phyloP scores from a whole-genome alignment of 2,888 invertebrate genomes.

The Drosophila austrosaltans region DNA sequence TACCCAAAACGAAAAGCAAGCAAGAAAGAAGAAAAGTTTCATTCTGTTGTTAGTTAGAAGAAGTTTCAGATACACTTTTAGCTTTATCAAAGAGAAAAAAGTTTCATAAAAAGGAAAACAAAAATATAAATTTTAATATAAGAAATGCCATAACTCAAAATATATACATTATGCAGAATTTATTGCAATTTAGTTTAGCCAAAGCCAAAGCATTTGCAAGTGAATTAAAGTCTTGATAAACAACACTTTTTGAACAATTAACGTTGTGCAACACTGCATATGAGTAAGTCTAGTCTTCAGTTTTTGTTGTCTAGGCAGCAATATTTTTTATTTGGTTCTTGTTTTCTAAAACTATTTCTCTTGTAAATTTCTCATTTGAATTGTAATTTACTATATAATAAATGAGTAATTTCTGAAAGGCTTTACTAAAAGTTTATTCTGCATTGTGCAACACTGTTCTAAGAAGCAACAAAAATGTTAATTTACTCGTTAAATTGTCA shows the following conservation, averaged over 20 bases:
- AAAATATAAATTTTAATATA: neutral
- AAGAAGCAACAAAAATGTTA: too few species aligned
- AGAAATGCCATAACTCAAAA: neutral
- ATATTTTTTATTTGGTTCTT: too few species aligned
- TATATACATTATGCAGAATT: neutral
- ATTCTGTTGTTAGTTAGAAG: neutral
- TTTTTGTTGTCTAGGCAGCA: too few species aligned
- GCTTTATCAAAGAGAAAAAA: neutral
- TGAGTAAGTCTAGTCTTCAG: too few species aligned
- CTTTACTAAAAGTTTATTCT: too few species aligned
- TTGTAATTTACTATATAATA: too few species aligned
- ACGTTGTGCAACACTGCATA: neutral
- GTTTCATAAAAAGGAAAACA: constrained; percentile 11
- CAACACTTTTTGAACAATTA: neutral
- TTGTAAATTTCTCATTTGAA: too few species aligned
- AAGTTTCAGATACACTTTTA: constrained; percentile 1
- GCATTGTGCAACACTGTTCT: too few species aligned
- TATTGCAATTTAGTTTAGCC: neutral
- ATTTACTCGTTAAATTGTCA: too few species aligned
- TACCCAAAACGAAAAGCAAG: neutral
- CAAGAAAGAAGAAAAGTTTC: constrained; percentile 1
- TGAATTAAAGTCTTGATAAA: neutral
- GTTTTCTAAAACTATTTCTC: too few species aligned
- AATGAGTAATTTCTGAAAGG: too few species aligned
- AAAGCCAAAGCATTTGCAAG: neutral